phyloP scores from a whole-genome alignment of 2,888 invertebrate genomes.

The Aleiodes leptofemur region DNA sequence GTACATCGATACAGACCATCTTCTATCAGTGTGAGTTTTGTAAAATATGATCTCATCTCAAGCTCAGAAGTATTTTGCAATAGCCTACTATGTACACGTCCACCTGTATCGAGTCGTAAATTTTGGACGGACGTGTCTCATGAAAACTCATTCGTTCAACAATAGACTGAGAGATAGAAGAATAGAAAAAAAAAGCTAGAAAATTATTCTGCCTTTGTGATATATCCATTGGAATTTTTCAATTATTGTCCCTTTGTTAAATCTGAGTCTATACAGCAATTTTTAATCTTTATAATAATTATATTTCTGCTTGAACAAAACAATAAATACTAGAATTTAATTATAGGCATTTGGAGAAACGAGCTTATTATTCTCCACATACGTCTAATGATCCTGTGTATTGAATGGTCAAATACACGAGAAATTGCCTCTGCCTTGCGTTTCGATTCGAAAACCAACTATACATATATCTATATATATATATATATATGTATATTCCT shows the following conservation, averaged over 20 bases:
- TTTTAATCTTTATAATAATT: too few species aligned
- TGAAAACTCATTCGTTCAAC: constrained; percentile 28
- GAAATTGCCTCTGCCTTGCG: too few species aligned
- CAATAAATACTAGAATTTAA: too few species aligned
- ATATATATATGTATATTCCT: too few species aligned
- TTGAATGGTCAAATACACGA: too few species aligned
- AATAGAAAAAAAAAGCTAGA: neutral
- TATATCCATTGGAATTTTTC: constrained; percentile 30
- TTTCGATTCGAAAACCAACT: too few species aligned
- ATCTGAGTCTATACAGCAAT: neutral
- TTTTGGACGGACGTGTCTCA: constrained; percentile 33
- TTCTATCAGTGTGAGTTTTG: neutral
- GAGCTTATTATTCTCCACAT: too few species aligned
- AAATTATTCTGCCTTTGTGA: neutral
- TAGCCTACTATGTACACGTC: constrained; percentile 22
- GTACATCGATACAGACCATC: constrained; percentile 12
- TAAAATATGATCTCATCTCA: constrained; percentile 39
- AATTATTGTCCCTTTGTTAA: constrained; percentile 6
- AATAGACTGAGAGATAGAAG: neutral
- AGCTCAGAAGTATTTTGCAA: constrained; percentile 30
- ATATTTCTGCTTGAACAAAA: too few species aligned
- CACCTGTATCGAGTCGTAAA: constrained; percentile 28
- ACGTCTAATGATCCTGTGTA: too few species aligned
- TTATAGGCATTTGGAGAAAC: too few species aligned
- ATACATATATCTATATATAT: too few species aligned